These are phyloP conservation scores for Bovichtus diacanthus DNA, from an alignment of 2,797 vertebrate species.

Conservation along the genomic window DNA sequence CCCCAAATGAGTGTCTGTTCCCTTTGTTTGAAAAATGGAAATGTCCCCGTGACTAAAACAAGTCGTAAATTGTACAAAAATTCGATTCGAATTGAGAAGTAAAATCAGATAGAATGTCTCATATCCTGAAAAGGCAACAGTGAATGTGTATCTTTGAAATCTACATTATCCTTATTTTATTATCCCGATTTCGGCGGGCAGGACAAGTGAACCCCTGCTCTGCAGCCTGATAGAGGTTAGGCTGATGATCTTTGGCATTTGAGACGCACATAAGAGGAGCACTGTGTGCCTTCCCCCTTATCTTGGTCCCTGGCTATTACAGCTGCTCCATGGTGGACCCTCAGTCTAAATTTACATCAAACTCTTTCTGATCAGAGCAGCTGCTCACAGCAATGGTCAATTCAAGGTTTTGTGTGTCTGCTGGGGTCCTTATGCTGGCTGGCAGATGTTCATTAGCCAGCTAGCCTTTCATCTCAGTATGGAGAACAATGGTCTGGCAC, in stretches of 20 bases:
- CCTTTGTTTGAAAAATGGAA: constrained; percentile 1
- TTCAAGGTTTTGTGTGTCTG: constrained; percentile 82
- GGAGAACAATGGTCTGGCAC: constrained; percentile 88
- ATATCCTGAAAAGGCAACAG: constrained; percentile 29
- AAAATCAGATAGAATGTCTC: constrained; percentile 34
- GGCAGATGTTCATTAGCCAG: constrained; percentile 89
- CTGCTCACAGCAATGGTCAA: constrained; percentile 85
- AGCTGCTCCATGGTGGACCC: constrained; percentile 68
- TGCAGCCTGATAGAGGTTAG: constrained; percentile 35
- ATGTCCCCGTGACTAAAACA: constrained; percentile 11
- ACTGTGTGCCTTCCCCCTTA: constrained; percentile 37
- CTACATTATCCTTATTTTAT: constrained; percentile 37
- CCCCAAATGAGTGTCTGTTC: not conserved
- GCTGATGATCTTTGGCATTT: constrained; percentile 72
- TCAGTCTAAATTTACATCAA: constrained; percentile 84
- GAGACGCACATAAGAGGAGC: constrained; percentile 57
- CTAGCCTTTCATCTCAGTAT: constrained; percentile 86
- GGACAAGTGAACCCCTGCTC: constrained; percentile 25
- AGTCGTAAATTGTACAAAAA: constrained; percentile 7
- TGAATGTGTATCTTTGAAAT: constrained; percentile 43
- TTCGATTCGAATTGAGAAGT: constrained; percentile 14
- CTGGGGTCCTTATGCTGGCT: constrained; percentile 80
- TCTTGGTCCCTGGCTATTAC: constrained; percentile 60
- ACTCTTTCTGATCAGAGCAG: constrained; percentile 84
- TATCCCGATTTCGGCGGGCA: not conserved